phyloP scores from a whole-genome alignment of 2,888 invertebrate genomes.

The Brachynemurus nebulosus region DNA sequence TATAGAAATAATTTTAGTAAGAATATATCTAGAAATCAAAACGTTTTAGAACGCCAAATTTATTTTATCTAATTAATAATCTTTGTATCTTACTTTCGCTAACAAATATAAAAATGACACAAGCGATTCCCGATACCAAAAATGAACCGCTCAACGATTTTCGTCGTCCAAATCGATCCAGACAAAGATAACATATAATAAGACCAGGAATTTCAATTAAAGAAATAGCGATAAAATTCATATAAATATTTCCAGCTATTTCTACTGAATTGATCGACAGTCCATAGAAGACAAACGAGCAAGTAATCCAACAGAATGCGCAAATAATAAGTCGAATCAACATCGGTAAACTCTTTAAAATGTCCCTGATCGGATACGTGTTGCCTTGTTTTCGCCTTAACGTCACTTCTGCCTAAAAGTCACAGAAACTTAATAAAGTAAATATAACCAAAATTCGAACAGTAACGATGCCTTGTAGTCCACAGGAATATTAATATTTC shows the following conservation, averaged over 20 bases:
- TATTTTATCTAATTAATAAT: no score
- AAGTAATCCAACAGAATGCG: conserved; percentile 68
- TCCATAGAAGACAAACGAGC: conserved; percentile 68
- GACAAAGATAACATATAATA: conserved; percentile 43
- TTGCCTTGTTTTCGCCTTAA: no score
- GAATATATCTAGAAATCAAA: no score
- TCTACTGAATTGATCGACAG: conserved; percentile 64
- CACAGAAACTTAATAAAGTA: no score
- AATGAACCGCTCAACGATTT: conserved; percentile 46
- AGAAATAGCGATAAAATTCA: conserved; percentile 59
- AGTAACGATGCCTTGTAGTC: neutral
- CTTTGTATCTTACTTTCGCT: neutral
- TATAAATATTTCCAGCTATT: conserved; percentile 57
- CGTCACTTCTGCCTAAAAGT: no score
- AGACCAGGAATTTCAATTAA: conserved; percentile 63
- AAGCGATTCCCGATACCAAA: conserved; percentile 44
- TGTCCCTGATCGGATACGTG: no score
- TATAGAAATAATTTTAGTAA: conserved; percentile 40
- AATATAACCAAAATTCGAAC: no score
- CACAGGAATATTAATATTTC: no score
- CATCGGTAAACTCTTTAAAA: conserved; percentile 3
- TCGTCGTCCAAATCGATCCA: conserved; percentile 50
- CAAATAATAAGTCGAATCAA: conserved; percentile 45
- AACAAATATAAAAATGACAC: conserved; percentile 21
- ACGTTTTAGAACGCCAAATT: no score